Percentiles rank a stretch among this genome's conserved stretches.
Conservation (phyloP, 2,888 invertebrate species). For the Galerucella pusilla region DNA sequence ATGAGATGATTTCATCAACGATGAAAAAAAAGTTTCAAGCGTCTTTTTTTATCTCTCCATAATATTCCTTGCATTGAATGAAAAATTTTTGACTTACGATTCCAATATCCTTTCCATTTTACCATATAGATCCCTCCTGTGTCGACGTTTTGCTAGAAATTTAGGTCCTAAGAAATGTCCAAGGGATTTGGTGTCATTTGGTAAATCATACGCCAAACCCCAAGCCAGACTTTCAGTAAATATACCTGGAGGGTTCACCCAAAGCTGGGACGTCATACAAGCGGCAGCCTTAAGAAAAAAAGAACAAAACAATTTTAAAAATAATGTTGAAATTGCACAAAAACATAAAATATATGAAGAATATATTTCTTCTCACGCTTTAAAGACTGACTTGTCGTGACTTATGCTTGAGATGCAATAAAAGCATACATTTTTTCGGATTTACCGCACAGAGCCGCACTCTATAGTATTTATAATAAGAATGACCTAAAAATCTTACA, state of each 20-base stretch:
- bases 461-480: too few relatives aligned
- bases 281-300: slow-evolving; percentile 66
- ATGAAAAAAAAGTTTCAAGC: too few relatives aligned
- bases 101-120: slow-evolving; percentile 51
- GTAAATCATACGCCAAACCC: slow-evolving; percentile 80
- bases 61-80: too few relatives aligned
- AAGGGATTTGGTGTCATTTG: slow-evolving; percentile 68
- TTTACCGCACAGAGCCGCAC: too few relatives aligned
- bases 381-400: too few relatives aligned
- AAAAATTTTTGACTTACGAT: slow-evolving; percentile 45
- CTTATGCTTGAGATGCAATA: too few relatives aligned
- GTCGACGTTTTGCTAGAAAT: slow-evolving; percentile 45
- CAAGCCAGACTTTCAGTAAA: slow-evolving; percentile 79
- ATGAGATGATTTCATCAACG: too few relatives aligned
- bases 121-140: slow-evolving; percentile 50
- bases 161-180: slow-evolving; percentile 39
- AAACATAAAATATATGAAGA: neutral
- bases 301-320: neutral
- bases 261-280: slow-evolving; percentile 69
- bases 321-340: neutral
- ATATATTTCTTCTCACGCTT: too few relatives aligned
- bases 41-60: too few relatives aligned
- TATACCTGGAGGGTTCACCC: slow-evolving; percentile 66
- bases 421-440: too few relatives aligned
- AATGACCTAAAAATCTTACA: too few relatives aligned